Evolutionary conservation across 2,113 vertebrate species (phyloP).

Genomic region (Puffinus mauretanicus): DNA sequence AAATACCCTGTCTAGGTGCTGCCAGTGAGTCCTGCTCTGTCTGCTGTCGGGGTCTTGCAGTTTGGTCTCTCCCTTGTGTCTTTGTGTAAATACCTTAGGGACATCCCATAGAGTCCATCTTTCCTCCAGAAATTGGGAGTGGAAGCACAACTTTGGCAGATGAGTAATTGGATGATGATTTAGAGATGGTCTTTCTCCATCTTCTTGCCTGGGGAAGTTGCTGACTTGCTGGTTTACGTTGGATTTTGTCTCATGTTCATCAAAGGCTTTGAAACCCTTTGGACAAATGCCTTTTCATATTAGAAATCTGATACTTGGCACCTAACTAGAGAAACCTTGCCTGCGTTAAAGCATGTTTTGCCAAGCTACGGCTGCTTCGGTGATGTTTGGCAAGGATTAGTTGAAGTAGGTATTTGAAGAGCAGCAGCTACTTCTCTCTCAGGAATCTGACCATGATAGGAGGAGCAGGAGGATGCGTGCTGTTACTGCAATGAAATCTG

Average conservation of each 20-base stretch:
- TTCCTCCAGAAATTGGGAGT: not conserved
- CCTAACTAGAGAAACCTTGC: not conserved
- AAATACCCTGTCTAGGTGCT: not conserved
- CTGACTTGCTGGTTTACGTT: not conserved
- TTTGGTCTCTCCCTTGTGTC: not conserved
- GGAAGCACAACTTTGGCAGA: not conserved
- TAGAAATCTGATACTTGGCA: not conserved
- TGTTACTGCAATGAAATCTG: not conserved
- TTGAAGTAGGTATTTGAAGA: not conserved
- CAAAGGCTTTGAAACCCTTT: not conserved
- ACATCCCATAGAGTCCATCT: not conserved
- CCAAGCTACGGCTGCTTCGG: not conserved
- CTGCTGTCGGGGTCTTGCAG: rapidly evolving
- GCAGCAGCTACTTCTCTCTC: not conserved
- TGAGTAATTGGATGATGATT: not conserved
- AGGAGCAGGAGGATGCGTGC: not conserved
- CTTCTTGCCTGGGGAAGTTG: not conserved
- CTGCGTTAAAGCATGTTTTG: not conserved
- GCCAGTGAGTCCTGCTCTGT: not conserved
- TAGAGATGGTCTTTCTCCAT: not conserved
- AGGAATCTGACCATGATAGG: not conserved
- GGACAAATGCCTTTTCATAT: not conserved
- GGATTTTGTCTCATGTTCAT: not conserved
- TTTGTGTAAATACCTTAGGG: not conserved
- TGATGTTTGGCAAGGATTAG: not conserved